These are phyloP conservation scores for Notothenia rossii DNA, from an alignment of 2,113 vertebrate species.

Conservation along the genomic window DNA sequence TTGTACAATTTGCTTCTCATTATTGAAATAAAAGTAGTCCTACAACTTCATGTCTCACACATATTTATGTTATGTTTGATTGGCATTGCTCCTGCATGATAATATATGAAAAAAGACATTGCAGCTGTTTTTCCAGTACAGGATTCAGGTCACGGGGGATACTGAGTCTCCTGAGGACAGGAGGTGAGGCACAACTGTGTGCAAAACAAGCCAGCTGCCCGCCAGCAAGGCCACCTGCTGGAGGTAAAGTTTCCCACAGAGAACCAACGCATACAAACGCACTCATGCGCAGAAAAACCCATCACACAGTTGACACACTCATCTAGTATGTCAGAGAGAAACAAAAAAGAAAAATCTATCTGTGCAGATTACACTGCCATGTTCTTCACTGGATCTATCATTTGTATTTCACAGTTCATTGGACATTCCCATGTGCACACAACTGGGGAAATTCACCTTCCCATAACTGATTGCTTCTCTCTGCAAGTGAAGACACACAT, in stretches of 20 bases:
- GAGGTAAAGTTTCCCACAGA: slow-evolving; percentile 37
- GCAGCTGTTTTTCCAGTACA: slow-evolving; percentile 20
- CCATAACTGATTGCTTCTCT: too few species aligned
- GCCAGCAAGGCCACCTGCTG: slow-evolving; percentile 55
- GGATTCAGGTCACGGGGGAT: slow-evolving; percentile 36
- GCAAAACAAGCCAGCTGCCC: slow-evolving; percentile 36
- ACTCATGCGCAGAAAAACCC: neutral
- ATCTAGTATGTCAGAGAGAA: neutral
- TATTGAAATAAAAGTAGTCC: neutral
- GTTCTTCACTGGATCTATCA: neutral
- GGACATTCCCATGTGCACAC: neutral
- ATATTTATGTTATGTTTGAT: neutral
- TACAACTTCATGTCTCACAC: neutral
- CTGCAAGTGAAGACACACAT: too few species aligned
- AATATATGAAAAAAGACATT: slow-evolving; percentile 10
- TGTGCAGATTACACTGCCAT: neutral
- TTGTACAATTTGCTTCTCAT: neutral
- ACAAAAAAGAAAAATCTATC: neutral
- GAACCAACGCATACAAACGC: slow-evolving; percentile 7
- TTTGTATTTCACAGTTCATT: slow-evolving; percentile 21
- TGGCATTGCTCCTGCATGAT: neutral
- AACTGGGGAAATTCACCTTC: neutral
- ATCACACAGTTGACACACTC: neutral
- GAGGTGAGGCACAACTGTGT: slow-evolving; percentile 48
- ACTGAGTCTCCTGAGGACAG: neutral